Base-by-base conservation (phyloP, 2,797 vertebrate species). In the Tadarida brasiliensis region DNA sequence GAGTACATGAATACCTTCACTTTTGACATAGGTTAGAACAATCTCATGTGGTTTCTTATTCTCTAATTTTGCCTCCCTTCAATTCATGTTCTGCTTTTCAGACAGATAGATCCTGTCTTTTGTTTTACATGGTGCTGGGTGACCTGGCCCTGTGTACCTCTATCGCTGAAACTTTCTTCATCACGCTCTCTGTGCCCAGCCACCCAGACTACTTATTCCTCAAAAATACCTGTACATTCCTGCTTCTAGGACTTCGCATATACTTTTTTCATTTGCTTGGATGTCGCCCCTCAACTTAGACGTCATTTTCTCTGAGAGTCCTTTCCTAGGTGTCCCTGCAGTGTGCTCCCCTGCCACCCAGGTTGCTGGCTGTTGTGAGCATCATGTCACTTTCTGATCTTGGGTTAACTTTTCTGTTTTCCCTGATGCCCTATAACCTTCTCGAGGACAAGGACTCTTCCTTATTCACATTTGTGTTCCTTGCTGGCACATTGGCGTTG, bases 41-140 rank as follows among this genome's bases (percentile, higher is more conserved):
- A 3, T 39, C 73, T 86, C 61, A 24, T 39, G 56, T 65, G 7
- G 4, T 84, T 93, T 93, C 39, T 47, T 92, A 76, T 59, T 51
- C 73, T 95, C 82, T 83, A 3, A 87, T 90, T 70, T 96, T 95
- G 63, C 39, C 12, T 68, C n/a, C 61, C 17, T 95, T 86, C 44
- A 47, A 0, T 76, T 81, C 35, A 56, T 54, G 70, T 76, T 77
- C 84, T 82, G 49, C 28, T 85, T 94, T 84, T 94, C 51, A 57
- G 39, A 76, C 20, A 63, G 24, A 49, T 94, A 44, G 33, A 20
- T 90, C 87, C n/a, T 33, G 1, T 85, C 20, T 91, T 85, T 39
- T 80, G 49, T 76, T 92, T 95, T 77, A 22, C 5, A 2, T 74
- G 24, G 63, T n/a, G 17, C 56, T 63, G 26, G 54, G 70, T 82